Conservation (phyloP, 2,888 invertebrate species). For the Leptopilina drosophilae region DNA sequence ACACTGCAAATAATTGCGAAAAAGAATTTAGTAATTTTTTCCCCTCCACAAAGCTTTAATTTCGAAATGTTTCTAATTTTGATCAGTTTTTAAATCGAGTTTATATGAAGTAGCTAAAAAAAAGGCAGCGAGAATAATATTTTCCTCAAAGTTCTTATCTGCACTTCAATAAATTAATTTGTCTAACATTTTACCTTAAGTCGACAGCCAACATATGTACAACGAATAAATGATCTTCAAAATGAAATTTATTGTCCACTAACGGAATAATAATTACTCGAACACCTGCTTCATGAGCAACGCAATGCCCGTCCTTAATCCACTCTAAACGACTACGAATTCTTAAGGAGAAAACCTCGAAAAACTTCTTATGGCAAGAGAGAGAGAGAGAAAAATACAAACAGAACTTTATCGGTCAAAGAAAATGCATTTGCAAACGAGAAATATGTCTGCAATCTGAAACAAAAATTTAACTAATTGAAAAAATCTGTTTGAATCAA, state of each 20-base stretch:
- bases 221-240: conserved; percentile 16
- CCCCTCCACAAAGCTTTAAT: no score
- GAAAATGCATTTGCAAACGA: background rate
- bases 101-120: background rate
- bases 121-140: background rate
- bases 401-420: background rate
- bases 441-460: background rate
- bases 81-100: no score
- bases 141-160: background rate
- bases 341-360: conserved; percentile 11
- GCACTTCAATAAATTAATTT: background rate
- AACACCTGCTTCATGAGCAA: conserved; percentile 21
- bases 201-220: conserved; percentile 1
- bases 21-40: no score
- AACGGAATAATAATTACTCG: conserved; percentile 31
- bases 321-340: conserved; percentile 1
- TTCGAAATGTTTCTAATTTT: no score
- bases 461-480: no score
- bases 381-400: background rate
- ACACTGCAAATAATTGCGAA: no score
- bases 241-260: conserved; percentile 27
- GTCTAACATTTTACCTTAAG: background rate
- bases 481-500: no score
- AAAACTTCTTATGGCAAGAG: background rate
- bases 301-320: conserved; percentile 3